Evolutionary conservation across 2,113 vertebrate species (phyloP).

Genomic region (Brachyhypopomus gauderio): DNA sequence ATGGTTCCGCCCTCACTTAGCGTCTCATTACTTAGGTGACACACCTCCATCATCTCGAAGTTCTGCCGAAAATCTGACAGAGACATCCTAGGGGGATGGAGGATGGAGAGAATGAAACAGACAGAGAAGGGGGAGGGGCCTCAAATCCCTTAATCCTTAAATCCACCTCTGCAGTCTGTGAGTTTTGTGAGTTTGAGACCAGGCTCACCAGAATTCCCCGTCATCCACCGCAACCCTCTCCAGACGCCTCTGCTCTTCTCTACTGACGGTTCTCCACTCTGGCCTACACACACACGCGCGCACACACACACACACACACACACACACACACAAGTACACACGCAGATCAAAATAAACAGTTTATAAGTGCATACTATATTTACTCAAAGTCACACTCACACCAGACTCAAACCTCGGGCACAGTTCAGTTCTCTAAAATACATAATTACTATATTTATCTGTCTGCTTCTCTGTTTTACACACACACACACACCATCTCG

Average conservation of each 20-base stretch:
- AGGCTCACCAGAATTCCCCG: conserved; percentile 63
- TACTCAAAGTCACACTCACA: not conserved
- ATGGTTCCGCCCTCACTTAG: conserved; percentile 34
- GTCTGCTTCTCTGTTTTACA: not conserved
- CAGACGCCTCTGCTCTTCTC: conserved; percentile 44
- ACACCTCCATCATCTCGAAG: conserved; percentile 75
- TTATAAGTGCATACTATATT: not conserved
- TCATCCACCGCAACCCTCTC: conserved; percentile 52
- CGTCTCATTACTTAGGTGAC: conserved; percentile 67
- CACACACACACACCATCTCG: not conserved
- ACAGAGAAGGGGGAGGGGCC: too few species aligned
- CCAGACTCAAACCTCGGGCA: too few species aligned
- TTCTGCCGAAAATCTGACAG: conserved; percentile 73
- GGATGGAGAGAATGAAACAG: too few species aligned
- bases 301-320: not conserved
- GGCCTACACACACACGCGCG: conserved; percentile 30
- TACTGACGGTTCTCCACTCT: conserved; percentile 51
- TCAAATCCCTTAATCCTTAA: too few species aligned
- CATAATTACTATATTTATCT: not conserved
- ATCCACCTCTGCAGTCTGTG: too few species aligned
- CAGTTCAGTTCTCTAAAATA: too few species aligned
- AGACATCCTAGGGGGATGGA: conserved; percentile 69
- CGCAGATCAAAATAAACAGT: conserved; percentile 47
- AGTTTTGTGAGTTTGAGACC: not conserved
- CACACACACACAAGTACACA: not conserved